Conservation (phyloP, 2,113 vertebrate genomes). For the Zingel zingel region DNA sequence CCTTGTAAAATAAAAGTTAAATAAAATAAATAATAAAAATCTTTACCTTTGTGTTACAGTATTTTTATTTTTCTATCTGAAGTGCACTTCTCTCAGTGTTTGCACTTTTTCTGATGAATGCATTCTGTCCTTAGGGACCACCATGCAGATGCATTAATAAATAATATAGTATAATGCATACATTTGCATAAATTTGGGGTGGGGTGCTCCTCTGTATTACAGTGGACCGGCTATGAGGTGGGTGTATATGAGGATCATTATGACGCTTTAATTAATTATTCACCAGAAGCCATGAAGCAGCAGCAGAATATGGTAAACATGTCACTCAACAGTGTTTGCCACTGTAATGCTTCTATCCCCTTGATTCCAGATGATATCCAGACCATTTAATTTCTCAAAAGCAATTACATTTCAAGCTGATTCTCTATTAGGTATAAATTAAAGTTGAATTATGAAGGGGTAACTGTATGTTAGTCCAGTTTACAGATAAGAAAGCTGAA, state of each 20-base stretch:
- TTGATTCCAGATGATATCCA: not conserved
- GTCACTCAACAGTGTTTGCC: not conserved
- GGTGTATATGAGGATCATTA: not conserved
- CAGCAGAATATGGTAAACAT: not conserved
- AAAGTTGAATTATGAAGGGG: constrained; percentile 2
- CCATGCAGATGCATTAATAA: not conserved
- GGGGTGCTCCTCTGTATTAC: not conserved
- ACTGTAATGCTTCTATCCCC: not conserved
- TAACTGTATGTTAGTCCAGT: not conserved
- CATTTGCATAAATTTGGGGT: not conserved
- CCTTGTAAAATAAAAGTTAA: too few relatives aligned
- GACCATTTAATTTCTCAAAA: not conserved
- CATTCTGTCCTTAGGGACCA: not conserved
- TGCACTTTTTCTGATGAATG: not conserved
- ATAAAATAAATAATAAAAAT: too few relatives aligned
- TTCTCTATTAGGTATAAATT: not conserved
- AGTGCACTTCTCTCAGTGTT: not conserved
- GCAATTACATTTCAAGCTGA: not conserved
- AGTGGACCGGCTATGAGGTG: not conserved
- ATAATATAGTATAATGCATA: not conserved
- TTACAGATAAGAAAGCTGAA: not conserved
- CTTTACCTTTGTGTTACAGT: too few relatives aligned
- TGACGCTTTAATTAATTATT: not conserved
- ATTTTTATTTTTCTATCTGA: not conserved
- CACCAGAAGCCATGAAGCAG: not conserved